A percentile compares a stretch with the other conserved stretches of the same genome.
phyloP scores from a whole-genome alignment of 1,140 invertebrate species.

The Zeugodacus cucurbitae region DNA sequence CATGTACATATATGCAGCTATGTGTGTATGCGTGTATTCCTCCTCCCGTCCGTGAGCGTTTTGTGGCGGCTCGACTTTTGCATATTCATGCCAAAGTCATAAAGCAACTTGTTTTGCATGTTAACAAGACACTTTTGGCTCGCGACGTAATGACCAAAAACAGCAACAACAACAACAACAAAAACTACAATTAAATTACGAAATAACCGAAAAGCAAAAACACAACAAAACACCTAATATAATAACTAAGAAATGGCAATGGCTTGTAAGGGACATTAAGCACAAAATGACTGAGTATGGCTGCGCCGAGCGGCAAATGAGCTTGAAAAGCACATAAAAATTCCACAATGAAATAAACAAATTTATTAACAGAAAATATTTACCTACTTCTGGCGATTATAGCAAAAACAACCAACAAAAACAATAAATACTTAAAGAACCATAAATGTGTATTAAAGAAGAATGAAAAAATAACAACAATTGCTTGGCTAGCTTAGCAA shows the following conservation, averaged over 20 bases:
- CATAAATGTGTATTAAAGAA: not conserved
- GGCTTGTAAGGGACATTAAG: slow-evolving; percentile 1
- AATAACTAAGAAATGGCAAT: slow-evolving; percentile 9
- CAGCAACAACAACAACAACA: not conserved
- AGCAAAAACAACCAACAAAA: not conserved
- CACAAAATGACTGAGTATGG: not conserved
- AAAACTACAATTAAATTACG: slow-evolving; percentile 35
- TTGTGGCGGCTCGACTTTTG: not conserved
- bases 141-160: slow-evolving; percentile 31
- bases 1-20: not conserved
- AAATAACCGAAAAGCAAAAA: not conserved
- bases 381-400: not conserved
- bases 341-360: slow-evolving; percentile 32
- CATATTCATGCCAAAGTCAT: slow-evolving; percentile 36
- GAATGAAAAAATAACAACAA: not conserved
- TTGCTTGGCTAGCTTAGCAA: too few relatives aligned
- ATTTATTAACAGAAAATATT: slow-evolving; percentile 29
- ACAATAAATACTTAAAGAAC: not conserved
- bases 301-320: not conserved
- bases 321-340: slow-evolving; percentile 21
- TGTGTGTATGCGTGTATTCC: not conserved
- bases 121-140: slow-evolving; percentile 35
- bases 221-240: not conserved
- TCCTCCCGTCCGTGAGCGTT: not conserved
- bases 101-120: slow-evolving; percentile 37